Percentiles rank a stretch among this genome's conserved stretches.
Conservation (phyloP, 1,140 invertebrate genomes). For the Aphidius gifuensis region DNA sequence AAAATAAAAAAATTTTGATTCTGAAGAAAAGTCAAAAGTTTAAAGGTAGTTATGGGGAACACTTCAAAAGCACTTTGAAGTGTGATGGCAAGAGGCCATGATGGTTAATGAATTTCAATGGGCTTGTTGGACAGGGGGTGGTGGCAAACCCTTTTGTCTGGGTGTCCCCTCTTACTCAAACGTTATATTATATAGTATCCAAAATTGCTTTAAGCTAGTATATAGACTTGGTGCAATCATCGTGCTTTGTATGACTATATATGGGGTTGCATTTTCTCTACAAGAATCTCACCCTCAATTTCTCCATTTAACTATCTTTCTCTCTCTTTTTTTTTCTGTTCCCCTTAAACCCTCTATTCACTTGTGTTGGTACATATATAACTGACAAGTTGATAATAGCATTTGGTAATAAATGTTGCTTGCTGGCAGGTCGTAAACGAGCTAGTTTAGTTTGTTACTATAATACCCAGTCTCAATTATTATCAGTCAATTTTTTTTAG, state of each 20-base stretch:
- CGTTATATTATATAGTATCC: conserved; percentile 30
- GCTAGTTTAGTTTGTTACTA: neutral
- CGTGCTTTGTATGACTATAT: conserved; percentile 1
- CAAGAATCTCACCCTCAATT: conserved; percentile 3
- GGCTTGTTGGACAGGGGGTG: neutral
- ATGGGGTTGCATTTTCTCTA: conserved; percentile 40
- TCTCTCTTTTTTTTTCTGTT: neutral
- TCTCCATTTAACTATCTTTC: neutral
- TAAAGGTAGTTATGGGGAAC: neutral
- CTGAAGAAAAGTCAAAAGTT: neutral
- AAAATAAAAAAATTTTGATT: no score
- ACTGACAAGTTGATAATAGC: conserved; percentile 28
- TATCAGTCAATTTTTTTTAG: no score
- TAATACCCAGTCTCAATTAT: no score
- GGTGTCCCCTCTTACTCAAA: conserved; percentile 28
- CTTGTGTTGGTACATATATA: conserved; percentile 4
- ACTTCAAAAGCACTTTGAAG: conserved; percentile 24
- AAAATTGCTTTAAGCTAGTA: conserved; percentile 37
- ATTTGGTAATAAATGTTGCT: conserved; percentile 30
- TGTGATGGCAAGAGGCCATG: neutral
- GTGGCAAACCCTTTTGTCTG: conserved; percentile 37
- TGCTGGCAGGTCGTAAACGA: conserved; percentile 16
- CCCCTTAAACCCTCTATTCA: neutral
- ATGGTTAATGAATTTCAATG: neutral
- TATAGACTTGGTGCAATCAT: conserved; percentile 28